These are phyloP conservation scores for Julus scanicus DNA, from an alignment of 2,888 invertebrate genomes.

Conservation along the genomic window DNA sequence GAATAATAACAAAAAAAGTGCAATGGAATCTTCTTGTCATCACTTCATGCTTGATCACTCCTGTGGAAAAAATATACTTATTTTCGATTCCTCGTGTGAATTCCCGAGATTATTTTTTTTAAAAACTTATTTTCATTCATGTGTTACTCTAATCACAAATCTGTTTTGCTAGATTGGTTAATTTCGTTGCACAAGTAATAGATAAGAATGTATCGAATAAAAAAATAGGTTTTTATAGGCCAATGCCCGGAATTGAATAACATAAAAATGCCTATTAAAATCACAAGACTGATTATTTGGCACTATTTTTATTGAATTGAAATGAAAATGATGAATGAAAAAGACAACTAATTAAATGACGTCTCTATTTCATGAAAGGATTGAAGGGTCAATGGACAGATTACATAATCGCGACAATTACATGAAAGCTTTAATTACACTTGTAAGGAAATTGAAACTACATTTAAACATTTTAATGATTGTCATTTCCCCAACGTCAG, in stretches of 20 bases:
- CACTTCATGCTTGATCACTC: neutral
- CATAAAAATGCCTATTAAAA: neutral
- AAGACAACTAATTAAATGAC: neutral
- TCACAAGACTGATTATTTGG: neutral
- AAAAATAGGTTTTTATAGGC: neutral
- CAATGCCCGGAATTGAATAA: neutral
- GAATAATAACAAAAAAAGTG: neutral
- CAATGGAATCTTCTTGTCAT: neutral
- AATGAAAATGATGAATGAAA: neutral
- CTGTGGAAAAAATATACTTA: neutral
- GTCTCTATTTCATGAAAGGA: neutral
- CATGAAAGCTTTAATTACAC: neutral
- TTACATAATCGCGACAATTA: neutral
- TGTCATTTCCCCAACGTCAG: neutral
- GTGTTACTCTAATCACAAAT: neutral
- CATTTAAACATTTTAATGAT: neutral
- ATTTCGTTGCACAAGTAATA: neutral
- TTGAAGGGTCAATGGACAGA: slow-evolving; percentile 30
- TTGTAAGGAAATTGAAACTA: neutral
- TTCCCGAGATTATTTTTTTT: neutral
- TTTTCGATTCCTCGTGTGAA: neutral
- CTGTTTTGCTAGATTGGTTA: slow-evolving; percentile 4
- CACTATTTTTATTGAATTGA: neutral
- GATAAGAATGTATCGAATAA: neutral
- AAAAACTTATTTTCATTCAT: slow-evolving; percentile 14